These are phyloP conservation scores for Neoarius graeffei DNA, from an alignment of 2,113 vertebrate species.

Conservation along the genomic window DNA sequence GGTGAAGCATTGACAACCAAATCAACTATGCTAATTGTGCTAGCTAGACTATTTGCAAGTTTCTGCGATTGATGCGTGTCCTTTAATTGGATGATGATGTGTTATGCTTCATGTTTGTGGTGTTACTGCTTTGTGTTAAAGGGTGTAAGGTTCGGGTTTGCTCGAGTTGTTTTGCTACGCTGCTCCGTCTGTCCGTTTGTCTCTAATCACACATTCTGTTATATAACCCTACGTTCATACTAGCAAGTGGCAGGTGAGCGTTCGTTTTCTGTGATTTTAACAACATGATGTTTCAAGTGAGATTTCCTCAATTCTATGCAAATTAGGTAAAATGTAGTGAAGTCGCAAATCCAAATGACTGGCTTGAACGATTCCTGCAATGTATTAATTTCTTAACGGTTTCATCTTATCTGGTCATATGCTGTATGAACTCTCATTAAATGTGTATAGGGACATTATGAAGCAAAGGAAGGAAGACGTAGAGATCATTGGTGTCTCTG, in stretches of 20 bases:
- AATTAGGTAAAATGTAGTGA: not conserved
- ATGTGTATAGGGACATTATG: not conserved
- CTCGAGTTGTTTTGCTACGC: not conserved
- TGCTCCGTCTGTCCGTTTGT: not conserved
- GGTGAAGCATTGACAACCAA: slow-evolving; percentile 36
- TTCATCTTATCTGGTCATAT: not conserved
- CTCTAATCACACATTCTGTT: not conserved
- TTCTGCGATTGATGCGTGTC: not conserved
- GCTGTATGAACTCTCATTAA: not conserved
- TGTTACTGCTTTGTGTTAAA: slow-evolving; percentile 3
- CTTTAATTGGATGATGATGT: not conserved
- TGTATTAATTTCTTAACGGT: not conserved
- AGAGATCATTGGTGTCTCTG: not conserved
- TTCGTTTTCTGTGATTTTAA: not conserved
- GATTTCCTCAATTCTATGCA: slow-evolving; percentile 9
- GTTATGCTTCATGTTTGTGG: not conserved
- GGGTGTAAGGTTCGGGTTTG: not conserved
- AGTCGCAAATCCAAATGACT: not conserved
- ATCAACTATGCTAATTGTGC: slow-evolving; percentile 31
- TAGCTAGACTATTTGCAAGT: slow-evolving; percentile 12
- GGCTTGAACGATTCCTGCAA: not conserved
- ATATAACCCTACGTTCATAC: not conserved
- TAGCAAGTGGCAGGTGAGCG: not conserved
- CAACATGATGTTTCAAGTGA: not conserved
- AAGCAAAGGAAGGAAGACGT: not conserved